Base-by-base conservation (phyloP, 2,797 vertebrate genomes). In the Carapus acus region DNA sequence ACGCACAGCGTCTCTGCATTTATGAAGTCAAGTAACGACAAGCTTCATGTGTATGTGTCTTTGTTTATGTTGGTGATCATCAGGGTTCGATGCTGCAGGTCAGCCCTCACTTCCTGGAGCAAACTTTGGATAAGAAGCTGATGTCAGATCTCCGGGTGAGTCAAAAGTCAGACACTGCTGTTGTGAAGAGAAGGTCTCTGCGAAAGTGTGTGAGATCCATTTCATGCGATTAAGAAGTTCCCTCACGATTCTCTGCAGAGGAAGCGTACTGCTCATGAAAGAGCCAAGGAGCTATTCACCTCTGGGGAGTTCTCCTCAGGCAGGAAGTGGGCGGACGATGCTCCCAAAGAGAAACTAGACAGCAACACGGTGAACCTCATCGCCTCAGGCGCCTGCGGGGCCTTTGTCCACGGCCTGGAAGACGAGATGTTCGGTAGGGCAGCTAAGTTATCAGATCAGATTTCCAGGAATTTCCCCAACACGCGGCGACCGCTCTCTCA, bases 31-130 rank as follows among this genome's bases (percentile, higher is more conserved):
- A n/a, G n/a, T n/a, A n/a, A n/a, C n/a, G n/a, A n/a, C n/a, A n/a
- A n/a, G n/a, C n/a, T n/a, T n/a, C n/a, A n/a, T n/a, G n/a, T n/a
- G 1, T 60, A 6, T 36, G 14, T 36, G 34, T 36, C 2, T 8
- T 51, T 24, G 19, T 6, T 13, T 60, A 7, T 69, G 12, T 58
- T 42, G 37, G 34, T 36, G 34, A 15, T 36, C 11, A 36, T 36
- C 69, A 99, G 95, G 96, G 96, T 5, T 94, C 93, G 0, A 99
- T 99, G 93, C 89, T 89, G 63, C 94, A 96, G 84, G 95, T 99
- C 55, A 98, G 96, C 65, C 91, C 90, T 60, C 93, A 98, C 70
- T 99, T 99, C 67, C 85, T 99, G 82, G 96, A 99, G 71, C 96
- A 99, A 80, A 99, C 96, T 0, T 74, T 99, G 61, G 95, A 99